Base-by-base conservation (phyloP, 2,888 invertebrate species). In the Abrostola tripartita region DNA sequence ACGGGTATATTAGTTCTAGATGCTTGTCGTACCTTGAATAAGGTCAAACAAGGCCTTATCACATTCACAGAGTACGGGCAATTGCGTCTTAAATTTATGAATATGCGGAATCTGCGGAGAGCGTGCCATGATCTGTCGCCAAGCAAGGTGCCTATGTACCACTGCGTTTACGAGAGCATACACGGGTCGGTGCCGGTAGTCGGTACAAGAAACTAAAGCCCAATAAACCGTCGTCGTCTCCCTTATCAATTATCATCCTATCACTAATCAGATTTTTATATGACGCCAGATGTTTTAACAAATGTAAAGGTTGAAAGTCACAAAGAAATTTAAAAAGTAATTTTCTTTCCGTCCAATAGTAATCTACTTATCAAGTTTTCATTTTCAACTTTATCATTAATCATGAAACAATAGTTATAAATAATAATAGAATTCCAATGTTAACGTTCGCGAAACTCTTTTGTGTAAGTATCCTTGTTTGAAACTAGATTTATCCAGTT, bases 181-280 rank as follows among this genome's bases (percentile, higher is more conserved):
- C 44, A 1, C 12, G 24, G 14, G 44, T 47, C 14, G 10, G 5
- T 9, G 9, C 44, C 44, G 8, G 44, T 44, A n/a, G 44, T 44
- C 12, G 14, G 14, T 14, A 47, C 44, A 24, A 47, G 8, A 14
- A 24, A 47, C 44, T 14, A 9, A 5, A 24, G 8, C 8, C 14
- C 44, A 14, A 44, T 44, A 44, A 14, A 44, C 6, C 8, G 6
- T 14, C 6, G 42, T 7, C n/a, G 42, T n/a, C n/a, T n/a, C 8
- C 9, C 8, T 44, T 44, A 47, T 47, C 44, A 47, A 24, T 24
- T 47, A 47, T 47, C 44, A 47, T 9, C 44, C 9, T 47, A 24
- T 47, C 44, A 44, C 44, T 44, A 24, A 47, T 41, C 41, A n/a
- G 41, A 41, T 47, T 14, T 24, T 47, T 24, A 47, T 47, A 14